Evolutionary conservation across 1,140 invertebrate species (phyloP), one percentile per base, ranked within the genome.

Genomic region (Nephila pilipes): DNA sequence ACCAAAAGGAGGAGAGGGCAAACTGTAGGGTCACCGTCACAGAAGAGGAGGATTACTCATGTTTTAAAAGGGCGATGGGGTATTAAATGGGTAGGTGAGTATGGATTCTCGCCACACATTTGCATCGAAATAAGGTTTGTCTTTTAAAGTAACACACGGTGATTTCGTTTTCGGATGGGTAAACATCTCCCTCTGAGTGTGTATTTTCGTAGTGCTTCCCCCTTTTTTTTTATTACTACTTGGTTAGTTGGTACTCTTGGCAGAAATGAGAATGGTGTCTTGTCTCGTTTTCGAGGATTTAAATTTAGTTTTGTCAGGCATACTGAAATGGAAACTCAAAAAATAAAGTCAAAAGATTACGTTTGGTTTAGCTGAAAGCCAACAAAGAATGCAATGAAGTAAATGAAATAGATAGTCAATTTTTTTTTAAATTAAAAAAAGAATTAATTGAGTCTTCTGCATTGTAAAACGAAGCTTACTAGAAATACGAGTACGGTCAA

Each of bases 101-200:
- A 75, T 75, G 32, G 69, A 75, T 75, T 60, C 69, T 20, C 16
- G 29, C 36, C 36, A 10, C 87, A 54, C 87, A 88, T 88, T 88
- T 88, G 58, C 87, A 88, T 69, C 32, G 87, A 69, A 88, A 88
- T 88, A 88, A 88, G 32, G 60, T 88, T 88, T 69, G 87, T 88
- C 87, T 88, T 88, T 88, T 88, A n/a, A 69, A 46, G 25, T 18
- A 38, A 60, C 83, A 60, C n/a, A 54, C 80, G 20, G 80, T n/a
- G 36, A 81, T 81, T 81, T 29, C 80, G 36, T 81, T 81, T 81
- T n/a, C 38, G 46, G 80, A 81, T 54, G 80, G 80, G 46, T 81
- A 54, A 81, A n/a, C 80, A 54, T n/a, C 18, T 60, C 46, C 20
- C 58, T 60, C 58, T 2, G 29, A 75, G 69, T 18, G 69, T 75